Evolutionary conservation across 1,140 invertebrate genomes (phyloP).

Genomic region (Drosophila nigromelanica): DNA sequence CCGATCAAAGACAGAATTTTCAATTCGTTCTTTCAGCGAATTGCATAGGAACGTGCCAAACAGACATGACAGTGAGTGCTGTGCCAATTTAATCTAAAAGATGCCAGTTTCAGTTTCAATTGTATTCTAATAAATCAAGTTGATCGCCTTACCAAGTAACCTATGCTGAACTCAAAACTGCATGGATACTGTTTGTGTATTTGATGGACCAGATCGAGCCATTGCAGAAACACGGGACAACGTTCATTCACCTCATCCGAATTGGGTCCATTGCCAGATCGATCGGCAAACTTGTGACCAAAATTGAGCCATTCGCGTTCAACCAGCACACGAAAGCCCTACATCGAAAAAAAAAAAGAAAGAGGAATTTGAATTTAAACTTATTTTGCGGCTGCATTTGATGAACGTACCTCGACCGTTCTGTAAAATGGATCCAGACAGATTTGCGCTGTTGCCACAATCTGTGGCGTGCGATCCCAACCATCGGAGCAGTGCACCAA

Average conservation of each 20-base stretch:
- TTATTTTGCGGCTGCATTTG: background rate
- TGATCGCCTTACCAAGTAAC: slow-evolving; percentile 91
- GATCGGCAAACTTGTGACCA: slow-evolving; percentile 98
- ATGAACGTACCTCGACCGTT: slow-evolving; percentile 90
- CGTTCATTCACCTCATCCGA: slow-evolving; percentile 94
- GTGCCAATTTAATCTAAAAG: slow-evolving; percentile 94
- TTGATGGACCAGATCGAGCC: slow-evolving; percentile 98
- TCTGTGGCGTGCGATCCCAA: slow-evolving; percentile 98
- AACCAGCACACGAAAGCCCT: slow-evolving; percentile 96
- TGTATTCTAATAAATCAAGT: background rate
- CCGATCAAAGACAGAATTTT: slow-evolving; percentile 87
- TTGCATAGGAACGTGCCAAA: slow-evolving; percentile 99
- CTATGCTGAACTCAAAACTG: slow-evolving; percentile 97
- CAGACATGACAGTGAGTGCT: slow-evolving; percentile 97
- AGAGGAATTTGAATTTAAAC: too few relatives aligned
- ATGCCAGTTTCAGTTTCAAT: slow-evolving; percentile 10
- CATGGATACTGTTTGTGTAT: slow-evolving; percentile 94
- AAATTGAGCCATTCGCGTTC: slow-evolving; percentile 98
- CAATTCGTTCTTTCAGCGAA: slow-evolving; percentile 90
- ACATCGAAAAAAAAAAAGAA: slow-evolving; percentile 28
- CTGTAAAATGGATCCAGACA: slow-evolving; percentile 96
- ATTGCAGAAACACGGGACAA: slow-evolving; percentile 98
- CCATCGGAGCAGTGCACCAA: slow-evolving; percentile 98
- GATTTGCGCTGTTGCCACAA: slow-evolving; percentile 95
- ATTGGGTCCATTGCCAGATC: slow-evolving; percentile 93